Evolutionary conservation across 2,113 vertebrate species (phyloP), one percentile per base, ranked within the genome.

Genomic region (Rhadina sibilatrix): DNA sequence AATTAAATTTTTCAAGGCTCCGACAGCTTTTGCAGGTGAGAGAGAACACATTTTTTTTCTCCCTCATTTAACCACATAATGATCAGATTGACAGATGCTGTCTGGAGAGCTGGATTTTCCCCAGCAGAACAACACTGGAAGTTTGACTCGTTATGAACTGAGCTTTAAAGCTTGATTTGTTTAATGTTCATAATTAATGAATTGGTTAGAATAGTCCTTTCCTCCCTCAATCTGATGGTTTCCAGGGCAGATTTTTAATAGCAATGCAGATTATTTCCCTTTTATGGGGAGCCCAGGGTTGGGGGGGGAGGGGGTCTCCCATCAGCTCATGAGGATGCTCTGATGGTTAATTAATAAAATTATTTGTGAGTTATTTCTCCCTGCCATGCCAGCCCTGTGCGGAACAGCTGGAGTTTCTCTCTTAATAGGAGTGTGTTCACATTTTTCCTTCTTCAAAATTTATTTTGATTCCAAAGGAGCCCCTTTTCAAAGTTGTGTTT

Each of bases 1-100:
- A 95, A 94, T 96, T 71, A 65, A 64, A 93, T 94, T 79, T 92
- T 68, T 76, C 83, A 90, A 87, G 76, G 76, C 83, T 76, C 31
- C 60, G 76, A 37, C 6, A 81, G 30, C 76, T 87, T 93, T 71
- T 90, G 52, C 83, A 89, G 92, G 92, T 93, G 83, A 85, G 86
- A 44, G 54, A 76, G 86, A 90, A 75, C 37, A 42, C 10, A 0
- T 49, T n/a, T 68, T 87, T 87, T 87, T 90, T 83, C 86, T 56
- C 69, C 90, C 47, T 94, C 89, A 60, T 93, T 94, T 94, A 92
- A 89, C 80, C 52, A 28, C 65, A 64, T 89, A 89, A 90, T 47
- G 52, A 94, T 88, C 64, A 90, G 86, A 94, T 47, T 95, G 95
- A 87, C 94, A 92, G 83, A 42, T 42, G 69, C 80, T 84, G 74